Evolutionary conservation across 1,140 invertebrate species (phyloP), one percentile per base, ranked within the genome.

Genomic region (Euglossa dilemma): DNA sequence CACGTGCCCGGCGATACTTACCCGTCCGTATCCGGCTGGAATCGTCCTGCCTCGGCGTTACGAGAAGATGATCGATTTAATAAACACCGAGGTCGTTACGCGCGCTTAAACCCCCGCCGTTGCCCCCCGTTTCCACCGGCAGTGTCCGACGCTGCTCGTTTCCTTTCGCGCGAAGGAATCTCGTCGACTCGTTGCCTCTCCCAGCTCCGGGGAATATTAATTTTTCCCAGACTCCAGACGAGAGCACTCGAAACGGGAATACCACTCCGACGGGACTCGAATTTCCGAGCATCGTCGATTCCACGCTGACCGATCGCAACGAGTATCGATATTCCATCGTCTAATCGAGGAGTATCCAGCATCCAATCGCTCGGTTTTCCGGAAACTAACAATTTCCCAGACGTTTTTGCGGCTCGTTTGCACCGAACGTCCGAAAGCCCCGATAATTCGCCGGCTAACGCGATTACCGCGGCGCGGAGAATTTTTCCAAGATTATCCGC

Each of bases 1-100:
- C 71, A 67, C 85, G 85, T 87, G 80, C 80, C 36, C 23, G 59
- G 28, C 47, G 80, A 84, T 61, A 76, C 85, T 83, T 56, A 73
- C 71, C 71, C 84, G 52, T 43, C 63, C 75, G 66, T 82, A 75
- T 80, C 36, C 18, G 25, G 6, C 36, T 54, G 52, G 54, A 69
- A 76, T 76, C 63, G 61, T 69, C 43, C 45, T 20, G 25, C 7
- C 43, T 18, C 71, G 45, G 36, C 57, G 6, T 43, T 18, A 18
- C 28, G 56, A 52, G 43, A 66, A 36, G 23, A 61, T 74, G 77
- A 84, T 80, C 77, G 77, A 84, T 74, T 84, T 80, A 74, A 80
- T 80, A 84, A 84, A 69, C 70, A 78, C 47, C 70, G 77, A 18
- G n/a, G 14, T 80, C 43, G 54, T 84, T 74, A 74, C 52, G 77